Conservation (phyloP, 2,797 vertebrate genomes). For the Malurus leucopterus region DNA sequence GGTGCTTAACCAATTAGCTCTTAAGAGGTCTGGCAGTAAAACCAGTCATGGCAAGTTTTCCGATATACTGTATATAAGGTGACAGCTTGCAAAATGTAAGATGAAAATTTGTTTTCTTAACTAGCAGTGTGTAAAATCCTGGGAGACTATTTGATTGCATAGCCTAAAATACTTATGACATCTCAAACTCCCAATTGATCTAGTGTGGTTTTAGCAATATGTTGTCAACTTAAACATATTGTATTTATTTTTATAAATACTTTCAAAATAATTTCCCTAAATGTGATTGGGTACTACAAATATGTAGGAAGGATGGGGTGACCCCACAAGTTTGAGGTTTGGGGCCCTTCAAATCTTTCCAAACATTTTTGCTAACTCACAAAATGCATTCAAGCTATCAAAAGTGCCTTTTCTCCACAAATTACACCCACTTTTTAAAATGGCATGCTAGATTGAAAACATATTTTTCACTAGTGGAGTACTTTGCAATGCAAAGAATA, state of each 20-base stretch:
- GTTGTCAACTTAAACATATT: constrained; percentile 49
- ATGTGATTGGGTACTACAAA: constrained; percentile 11
- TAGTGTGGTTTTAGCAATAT: constrained; percentile 52
- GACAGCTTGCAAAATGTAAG: constrained; percentile 74
- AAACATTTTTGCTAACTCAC: constrained; percentile 20
- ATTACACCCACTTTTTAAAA: neutral
- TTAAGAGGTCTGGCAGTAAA: constrained; percentile 75
- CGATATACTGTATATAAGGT: constrained; percentile 71
- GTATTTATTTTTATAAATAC: constrained; percentile 43
- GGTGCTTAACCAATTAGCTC: constrained; percentile 82
- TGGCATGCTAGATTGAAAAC: neutral
- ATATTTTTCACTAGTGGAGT: neutral
- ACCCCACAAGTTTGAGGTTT: neutral
- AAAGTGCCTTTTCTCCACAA: neutral
- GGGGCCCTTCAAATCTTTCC: neutral
- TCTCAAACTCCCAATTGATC: constrained; percentile 57
- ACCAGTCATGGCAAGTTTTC: constrained; percentile 69
- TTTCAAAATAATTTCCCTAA: constrained; percentile 18
- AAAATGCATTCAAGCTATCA: neutral
- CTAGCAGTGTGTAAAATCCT: constrained; percentile 72
- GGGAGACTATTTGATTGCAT: constrained; percentile 63
- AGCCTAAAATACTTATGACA: constrained; percentile 65
- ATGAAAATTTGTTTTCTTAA: constrained; percentile 79
- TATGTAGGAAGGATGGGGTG: neutral
- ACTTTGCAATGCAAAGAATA: neutral